Base-by-base conservation (phyloP, 2,888 invertebrate genomes). In the Amphipyra berbera region DNA sequence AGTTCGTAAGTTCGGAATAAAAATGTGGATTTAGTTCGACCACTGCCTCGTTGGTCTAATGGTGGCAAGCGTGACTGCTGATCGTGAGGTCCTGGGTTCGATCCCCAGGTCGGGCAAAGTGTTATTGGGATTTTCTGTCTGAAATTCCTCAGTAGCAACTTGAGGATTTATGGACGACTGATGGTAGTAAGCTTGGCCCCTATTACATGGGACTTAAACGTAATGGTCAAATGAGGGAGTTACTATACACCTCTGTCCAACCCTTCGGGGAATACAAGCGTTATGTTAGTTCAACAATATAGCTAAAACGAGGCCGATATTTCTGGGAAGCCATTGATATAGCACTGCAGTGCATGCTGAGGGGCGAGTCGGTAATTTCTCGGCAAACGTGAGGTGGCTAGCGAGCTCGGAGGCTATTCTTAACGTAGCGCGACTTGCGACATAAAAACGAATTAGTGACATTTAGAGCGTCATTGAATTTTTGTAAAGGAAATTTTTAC, bases 341-440 rank as follows among this genome's bases (percentile, higher is more conserved):
- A 14, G 63, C 65, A 66, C 49, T 54, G 61, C 50, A 54, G 53
- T 72, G 78, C 67, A 79, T 75, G 62, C 65, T 74, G 68, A 78
- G 57, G 66, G 67, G 57, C 66, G 68, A 67, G 61, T 61, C 49
- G 49, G 79, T 75, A 77, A 79, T 78, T 76, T 72, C 62, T 70
- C 63, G 49, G 65, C 63, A 73, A 77, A 76, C 73, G 77, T 65
- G 72, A 66, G 45, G 67, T 42, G 44, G 47, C 60, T 60, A 42
- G 56, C 47, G 47, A 52, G 35, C 21, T 12, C 37, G 35, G 54
- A 48, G 48, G 8, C 46, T 46, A 73, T 77, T 75, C 68, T 65
- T 52, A 42, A 48, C 14, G 27, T 27, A 42, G 27, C 37, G 27
- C 37, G 30, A 60, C 53, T 13, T 8, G 21, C 10, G 27, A 58